Base-by-base conservation (phyloP, 1,140 invertebrate genomes). In the Scaptomyza pallida region DNA sequence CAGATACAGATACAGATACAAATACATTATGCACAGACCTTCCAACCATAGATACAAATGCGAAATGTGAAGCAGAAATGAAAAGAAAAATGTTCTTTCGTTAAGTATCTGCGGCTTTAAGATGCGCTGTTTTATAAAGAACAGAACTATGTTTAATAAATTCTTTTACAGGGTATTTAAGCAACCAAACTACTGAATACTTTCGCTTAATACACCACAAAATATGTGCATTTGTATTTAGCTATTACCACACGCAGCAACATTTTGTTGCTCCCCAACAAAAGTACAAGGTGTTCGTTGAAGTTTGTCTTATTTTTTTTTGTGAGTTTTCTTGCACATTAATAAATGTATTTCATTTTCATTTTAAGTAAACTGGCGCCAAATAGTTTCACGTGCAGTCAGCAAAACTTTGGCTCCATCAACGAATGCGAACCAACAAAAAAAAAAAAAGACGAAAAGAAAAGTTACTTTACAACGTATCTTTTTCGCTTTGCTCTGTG, bases 11-110 rank as follows among this genome's bases (percentile, higher is more conserved):
- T 83, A 83, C 80, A 83, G 51, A 70, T 63, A 37, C 43, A 63
- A 51, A 70, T 83, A 83, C 81, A 83, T 83, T 86, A 83, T 86
- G 80, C 76, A 76, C 81, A 85, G 81, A 72, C 81, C 81, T 68
- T 62, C 61, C 45, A 62, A 59, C 54, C 60, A 61, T 57, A 63
- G 41, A 57, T 57, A 44, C 70, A 61, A 50, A 71, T 57, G 68
- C 60, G 61, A 64, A 74, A 68, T 55, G 56, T 55, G 54, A 40
- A 40, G 21, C 41, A 70, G 65, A 54, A 64, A 35, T 52, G 48
- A 54, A 68, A 52, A 59, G 19, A 8, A 45, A 50, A 9, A 3
- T 52, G 6, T 13, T n/a, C 12, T 9, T 35, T 1, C 3, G 13
- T 9, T 1, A 12, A 43, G 19, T 9, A 1, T 45, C 13, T 15